These are phyloP conservation scores for Drosophila neonasuta DNA, from an alignment of 2,888 invertebrate species.

Conservation along the genomic window DNA sequence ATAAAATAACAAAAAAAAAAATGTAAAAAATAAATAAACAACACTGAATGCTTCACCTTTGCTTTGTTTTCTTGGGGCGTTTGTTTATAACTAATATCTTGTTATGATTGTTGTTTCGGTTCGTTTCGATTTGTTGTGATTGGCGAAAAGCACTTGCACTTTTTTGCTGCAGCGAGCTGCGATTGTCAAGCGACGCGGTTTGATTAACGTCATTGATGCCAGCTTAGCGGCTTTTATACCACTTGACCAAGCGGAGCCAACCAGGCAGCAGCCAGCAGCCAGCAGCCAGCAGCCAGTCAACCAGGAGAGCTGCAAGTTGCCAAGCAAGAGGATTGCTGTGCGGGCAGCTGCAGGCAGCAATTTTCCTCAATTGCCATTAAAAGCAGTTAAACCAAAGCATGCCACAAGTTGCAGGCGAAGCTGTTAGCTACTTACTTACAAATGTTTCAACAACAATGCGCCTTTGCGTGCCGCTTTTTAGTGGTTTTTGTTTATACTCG, in stretches of 20 bases:
- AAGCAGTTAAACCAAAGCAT: constrained; percentile 53
- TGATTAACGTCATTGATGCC: constrained; percentile 64
- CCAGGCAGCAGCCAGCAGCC: constrained; percentile 11
- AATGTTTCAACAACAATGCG: constrained; percentile 16
- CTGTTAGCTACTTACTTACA: constrained; percentile 24
- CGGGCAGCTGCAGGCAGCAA: constrained; percentile 22
- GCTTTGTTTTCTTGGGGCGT: constrained; percentile 26
- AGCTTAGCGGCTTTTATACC: constrained; percentile 61
- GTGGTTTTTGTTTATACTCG: no score
- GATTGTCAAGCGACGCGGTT: constrained; percentile 66
- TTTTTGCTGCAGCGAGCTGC: constrained; percentile 33
- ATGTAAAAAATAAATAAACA: constrained; percentile 10
- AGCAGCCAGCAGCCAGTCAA: constrained; percentile 15
- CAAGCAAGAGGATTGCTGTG: no score
- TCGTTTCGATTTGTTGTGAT: not conserved
- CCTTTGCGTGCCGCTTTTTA: constrained; percentile 29
- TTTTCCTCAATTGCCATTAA: constrained; percentile 67
- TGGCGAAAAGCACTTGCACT: constrained; percentile 24
- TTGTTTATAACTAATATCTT: constrained; percentile 32
- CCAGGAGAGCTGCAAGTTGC: constrained; percentile 6
- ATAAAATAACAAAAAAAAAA: constrained; percentile 6
- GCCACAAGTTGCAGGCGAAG: constrained; percentile 42
- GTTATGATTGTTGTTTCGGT: constrained; percentile 6
- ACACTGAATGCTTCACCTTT: constrained; percentile 46
- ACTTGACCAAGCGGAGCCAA: constrained; percentile 8